Evolutionary conservation across 2,888 invertebrate genomes (phyloP).

Genomic region (Oligia strigilis): DNA sequence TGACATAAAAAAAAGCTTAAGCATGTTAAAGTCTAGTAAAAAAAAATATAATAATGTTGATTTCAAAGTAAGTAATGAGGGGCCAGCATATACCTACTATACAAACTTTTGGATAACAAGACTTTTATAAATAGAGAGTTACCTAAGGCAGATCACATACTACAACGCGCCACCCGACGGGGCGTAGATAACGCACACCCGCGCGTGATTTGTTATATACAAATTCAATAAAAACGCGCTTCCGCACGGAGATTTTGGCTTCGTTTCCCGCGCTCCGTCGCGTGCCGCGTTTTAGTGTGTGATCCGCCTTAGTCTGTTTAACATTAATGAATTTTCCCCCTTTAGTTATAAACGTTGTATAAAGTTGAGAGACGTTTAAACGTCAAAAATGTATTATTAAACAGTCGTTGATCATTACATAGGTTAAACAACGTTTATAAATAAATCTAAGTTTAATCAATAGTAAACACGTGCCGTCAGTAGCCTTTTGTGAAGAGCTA

Average conservation of each 20-base stretch:
- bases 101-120: background rate
- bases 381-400: background rate
- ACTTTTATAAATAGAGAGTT: background rate
- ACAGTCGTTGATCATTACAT: background rate
- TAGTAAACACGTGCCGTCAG: background rate
- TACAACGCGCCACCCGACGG: no score
- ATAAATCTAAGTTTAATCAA: background rate
- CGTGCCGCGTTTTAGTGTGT: no score
- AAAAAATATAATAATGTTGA: background rate
- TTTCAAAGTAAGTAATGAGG: background rate
- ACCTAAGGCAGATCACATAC: background rate
- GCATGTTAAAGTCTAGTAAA: no score
- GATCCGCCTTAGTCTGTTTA: background rate
- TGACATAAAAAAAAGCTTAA: no score
- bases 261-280: no score
- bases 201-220: no score
- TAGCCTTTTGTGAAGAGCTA: background rate
- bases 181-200: no score
- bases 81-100: background rate
- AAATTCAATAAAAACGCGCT: no score
- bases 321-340: background rate
- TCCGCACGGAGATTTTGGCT: no score
- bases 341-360: background rate
- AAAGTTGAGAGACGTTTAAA: background rate
- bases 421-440: background rate